Base-by-base conservation (phyloP, 2,888 invertebrate species). In the Cheilosia vulpina region DNA sequence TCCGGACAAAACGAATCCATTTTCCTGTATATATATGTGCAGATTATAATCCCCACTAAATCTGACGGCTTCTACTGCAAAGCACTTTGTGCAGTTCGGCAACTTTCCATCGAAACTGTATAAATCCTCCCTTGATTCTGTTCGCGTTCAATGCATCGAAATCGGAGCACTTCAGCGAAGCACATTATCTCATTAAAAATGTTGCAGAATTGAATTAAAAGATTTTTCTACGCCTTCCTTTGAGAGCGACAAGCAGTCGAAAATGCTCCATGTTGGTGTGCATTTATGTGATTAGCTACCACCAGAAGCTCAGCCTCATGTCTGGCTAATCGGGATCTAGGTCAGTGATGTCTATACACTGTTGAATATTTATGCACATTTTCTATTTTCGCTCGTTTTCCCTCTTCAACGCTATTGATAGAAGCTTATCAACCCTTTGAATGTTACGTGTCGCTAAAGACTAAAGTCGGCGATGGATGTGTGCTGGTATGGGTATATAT, bases 181-280 rank as follows among this genome's bases (percentile, higher is more conserved):
- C 21, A 52, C 58, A 27, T 76, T 71, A 76, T 69, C 81, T 65
- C 62, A 65, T 81, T 81, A 76, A 76, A 81, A 57, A 57, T 17
- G 11, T 27, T 60, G 47, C 65, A 21, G 15, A 27, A 31, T 65
- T 50, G 63, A 58, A 66, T 60, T 19, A 55, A 57, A 17, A 50
- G 62, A 45, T 60, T 50, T n/a, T 11, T 24, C 13, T 5, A 38
- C 27, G 38, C 27, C 27, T 31, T 0, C 38, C 13, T 13, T 34
- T 50, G 34, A 34, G n/a, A 45, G 19, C 6, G 11, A 11, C 13
- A 66, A 27, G 13, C 41, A 17, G 24, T 38, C 24, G 4, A 53
- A 66, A 24, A 15, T 24, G 50, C 15, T 52, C 24, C 13, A 38
- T 9, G 38, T 13, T 4, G 34, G 27, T 43, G 31, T 15, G 7